A percentile compares a stretch with the other conserved stretches of the same genome.
Evolutionary conservation across 2,797 vertebrate species (phyloP).

Genomic region (Sebastes aleutianus): DNA sequence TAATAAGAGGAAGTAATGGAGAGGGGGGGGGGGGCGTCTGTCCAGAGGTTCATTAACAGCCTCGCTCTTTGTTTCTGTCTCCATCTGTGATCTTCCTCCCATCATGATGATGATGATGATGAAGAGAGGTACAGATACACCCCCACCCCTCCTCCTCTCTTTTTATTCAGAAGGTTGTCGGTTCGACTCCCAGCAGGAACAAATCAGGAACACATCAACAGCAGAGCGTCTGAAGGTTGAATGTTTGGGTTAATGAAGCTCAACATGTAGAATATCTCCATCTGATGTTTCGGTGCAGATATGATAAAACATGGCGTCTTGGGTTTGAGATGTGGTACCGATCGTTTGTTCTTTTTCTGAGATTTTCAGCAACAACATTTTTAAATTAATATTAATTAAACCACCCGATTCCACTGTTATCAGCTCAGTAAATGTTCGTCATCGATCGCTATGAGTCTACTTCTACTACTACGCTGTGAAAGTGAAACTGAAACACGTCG

Average conservation of each 20-base stretch:
- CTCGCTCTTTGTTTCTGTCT: constrained; percentile 25
- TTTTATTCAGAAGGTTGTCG: neutral
- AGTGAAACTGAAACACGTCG: too few species aligned
- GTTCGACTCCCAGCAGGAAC: neutral
- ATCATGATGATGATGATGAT: neutral
- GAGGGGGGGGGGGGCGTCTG: neutral
- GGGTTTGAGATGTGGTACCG: too few species aligned
- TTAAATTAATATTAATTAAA: too few species aligned
- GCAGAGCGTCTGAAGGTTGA: neutral
- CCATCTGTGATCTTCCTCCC: neutral
- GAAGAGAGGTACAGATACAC: too few species aligned
- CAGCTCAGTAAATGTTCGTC: too few species aligned
- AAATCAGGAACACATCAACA: neutral
- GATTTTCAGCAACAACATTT: too few species aligned
- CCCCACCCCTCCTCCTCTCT: neutral
- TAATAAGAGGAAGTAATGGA: constrained; percentile 79
- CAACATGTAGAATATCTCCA: too few species aligned
- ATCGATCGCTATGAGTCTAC: too few species aligned
- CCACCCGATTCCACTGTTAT: too few species aligned
- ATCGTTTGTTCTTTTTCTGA: too few species aligned
- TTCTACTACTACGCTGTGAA: too few species aligned
- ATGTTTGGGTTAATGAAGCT: neutral
- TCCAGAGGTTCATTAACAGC: constrained; percentile 64
- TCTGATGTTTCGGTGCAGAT: accelerated
- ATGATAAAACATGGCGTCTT: neutral